Evolutionary conservation across 2,797 vertebrate genomes (phyloP).

Genomic region (Capromys pilorides): DNA sequence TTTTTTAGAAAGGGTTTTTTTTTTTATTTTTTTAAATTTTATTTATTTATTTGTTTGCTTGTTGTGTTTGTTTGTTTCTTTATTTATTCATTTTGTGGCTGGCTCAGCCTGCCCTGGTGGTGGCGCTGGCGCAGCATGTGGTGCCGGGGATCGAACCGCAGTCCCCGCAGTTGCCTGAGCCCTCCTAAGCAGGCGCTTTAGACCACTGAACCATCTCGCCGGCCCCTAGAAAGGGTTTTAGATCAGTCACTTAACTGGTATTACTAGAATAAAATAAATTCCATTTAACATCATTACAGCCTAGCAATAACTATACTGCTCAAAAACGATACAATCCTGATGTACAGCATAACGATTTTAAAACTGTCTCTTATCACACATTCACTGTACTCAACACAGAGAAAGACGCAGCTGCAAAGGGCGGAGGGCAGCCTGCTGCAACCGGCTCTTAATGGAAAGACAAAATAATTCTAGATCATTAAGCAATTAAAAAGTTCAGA

Average conservation of each 20-base stretch:
- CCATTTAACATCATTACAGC: constrained; percentile 28
- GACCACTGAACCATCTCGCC: too few species aligned
- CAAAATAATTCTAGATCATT: constrained; percentile 54
- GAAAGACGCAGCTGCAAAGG: neutral
- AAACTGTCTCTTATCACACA: neutral
- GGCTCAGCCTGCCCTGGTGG: too few species aligned
- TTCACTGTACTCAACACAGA: neutral
- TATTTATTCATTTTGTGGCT: too few species aligned
- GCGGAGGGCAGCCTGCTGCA: neutral
- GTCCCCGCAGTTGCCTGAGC: too few species aligned
- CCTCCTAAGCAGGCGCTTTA: too few species aligned
- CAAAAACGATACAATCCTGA: constrained; percentile 35
- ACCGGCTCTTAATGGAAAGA: neutral
- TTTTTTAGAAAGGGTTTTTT: constrained; percentile 34
- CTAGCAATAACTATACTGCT: constrained; percentile 23
- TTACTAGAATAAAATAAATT: constrained; percentile 44
- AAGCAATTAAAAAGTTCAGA: constrained; percentile 29
- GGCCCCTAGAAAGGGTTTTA: constrained; percentile 47
- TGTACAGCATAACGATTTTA: constrained; percentile 42
- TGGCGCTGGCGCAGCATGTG: too few species aligned
- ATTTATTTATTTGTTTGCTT: too few species aligned
- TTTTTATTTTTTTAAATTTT: too few species aligned
- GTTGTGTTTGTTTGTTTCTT: too few species aligned
- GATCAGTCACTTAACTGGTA: constrained; percentile 29
- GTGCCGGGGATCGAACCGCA: too few species aligned